A percentile compares a stretch with the other conserved stretches of the same genome.
Conservation (phyloP, 2,797 vertebrate genomes). For the Crenuchus spilurus region DNA sequence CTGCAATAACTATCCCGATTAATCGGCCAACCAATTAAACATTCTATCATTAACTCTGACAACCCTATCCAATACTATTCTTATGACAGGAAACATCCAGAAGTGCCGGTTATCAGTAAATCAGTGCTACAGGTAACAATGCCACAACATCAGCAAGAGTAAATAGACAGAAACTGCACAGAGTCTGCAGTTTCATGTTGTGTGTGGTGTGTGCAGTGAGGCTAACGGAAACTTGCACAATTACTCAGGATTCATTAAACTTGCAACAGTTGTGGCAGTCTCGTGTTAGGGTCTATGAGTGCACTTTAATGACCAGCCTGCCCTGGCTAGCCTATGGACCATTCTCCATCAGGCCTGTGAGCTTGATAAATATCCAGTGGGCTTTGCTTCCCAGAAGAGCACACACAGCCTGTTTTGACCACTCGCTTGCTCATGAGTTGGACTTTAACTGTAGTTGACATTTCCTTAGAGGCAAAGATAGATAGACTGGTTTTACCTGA, state of each 20-base stretch:
- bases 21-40: too few species aligned
- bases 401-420: conserved; percentile 30
- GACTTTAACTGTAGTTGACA: not conserved
- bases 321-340: not conserved
- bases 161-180: not conserved
- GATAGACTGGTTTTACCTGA: conserved; percentile 64
- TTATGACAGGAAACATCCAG: not conserved
- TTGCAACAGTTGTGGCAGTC: not conserved
- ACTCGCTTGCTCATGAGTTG: conserved; percentile 9
- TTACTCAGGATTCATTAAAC: conserved; percentile 9
- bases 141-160: not conserved
- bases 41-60: too few species aligned
- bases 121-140: not conserved
- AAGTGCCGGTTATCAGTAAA: conserved; percentile 1
- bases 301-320: conserved; percentile 10
- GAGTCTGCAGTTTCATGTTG: not conserved
- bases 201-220: not conserved
- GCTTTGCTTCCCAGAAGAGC: not conserved
- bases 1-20: too few species aligned
- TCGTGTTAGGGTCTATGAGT: conserved; percentile 2
- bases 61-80: not conserved
- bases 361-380: conserved; percentile 32
- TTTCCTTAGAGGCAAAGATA: conserved; percentile 34
- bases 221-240: not conserved
- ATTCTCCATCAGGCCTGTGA: conserved; percentile 6